Percentiles rank a stretch among this genome's conserved stretches.
Conservation (phyloP, 2,797 vertebrate species). For the Cephalopachus bancanus region DNA sequence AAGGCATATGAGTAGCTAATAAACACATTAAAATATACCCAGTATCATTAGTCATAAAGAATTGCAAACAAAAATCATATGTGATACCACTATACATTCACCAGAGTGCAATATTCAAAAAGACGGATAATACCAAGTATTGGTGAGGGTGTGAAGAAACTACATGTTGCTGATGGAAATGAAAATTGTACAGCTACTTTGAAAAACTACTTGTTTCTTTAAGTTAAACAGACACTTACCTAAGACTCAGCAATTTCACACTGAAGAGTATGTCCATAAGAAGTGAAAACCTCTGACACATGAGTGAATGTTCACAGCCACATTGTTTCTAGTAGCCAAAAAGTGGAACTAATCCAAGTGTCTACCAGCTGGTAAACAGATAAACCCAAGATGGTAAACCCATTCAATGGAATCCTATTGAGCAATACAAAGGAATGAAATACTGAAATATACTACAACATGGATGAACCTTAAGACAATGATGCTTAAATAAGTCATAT, state of each 20-base stretch:
- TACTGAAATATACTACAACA: neutral
- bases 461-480: neutral
- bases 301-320: neutral
- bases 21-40: neutral
- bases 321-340: neutral
- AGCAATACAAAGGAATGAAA: neutral
- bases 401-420: neutral
- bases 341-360: neutral
- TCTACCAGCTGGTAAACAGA: neutral
- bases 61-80: neutral
- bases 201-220: conserved; percentile 7
- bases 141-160: neutral
- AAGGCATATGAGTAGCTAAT: neutral
- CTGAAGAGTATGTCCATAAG: neutral
- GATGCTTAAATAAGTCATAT: neutral
- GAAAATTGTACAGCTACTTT: neutral
- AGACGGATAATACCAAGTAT: neutral
- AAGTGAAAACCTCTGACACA: conserved; percentile 22
- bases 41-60: neutral
- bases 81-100: neutral
- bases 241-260: conserved; percentile 2
- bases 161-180: neutral
- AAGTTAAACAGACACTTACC: conserved; percentile 29
- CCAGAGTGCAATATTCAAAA: neutral
- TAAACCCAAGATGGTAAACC: neutral